These are phyloP conservation scores for Saimiri boliviensis DNA, from an alignment of 2,113 vertebrate genomes.

Conservation along the genomic window DNA sequence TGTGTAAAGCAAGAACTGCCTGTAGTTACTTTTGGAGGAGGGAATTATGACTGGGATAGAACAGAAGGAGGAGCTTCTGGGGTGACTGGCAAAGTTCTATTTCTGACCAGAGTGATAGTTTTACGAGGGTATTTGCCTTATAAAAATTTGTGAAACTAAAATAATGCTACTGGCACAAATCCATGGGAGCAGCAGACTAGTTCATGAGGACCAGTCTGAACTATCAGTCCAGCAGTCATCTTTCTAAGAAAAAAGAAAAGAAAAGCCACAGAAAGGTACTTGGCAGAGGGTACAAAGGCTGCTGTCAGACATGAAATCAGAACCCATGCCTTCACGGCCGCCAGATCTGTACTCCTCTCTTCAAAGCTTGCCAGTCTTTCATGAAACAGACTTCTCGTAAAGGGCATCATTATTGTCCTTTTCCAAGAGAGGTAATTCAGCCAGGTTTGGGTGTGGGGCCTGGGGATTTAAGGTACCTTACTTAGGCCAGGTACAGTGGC, in stretches of 20 bases:
- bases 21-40: not conserved
- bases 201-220: not conserved
- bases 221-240: not conserved
- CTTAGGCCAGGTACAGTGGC: not conserved
- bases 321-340: not conserved
- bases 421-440: constrained; percentile 42
- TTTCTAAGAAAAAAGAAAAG: constrained; percentile 18
- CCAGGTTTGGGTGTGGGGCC: not conserved
- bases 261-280: not conserved
- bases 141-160: constrained; percentile 13
- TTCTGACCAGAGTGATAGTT: not conserved
- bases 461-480: not conserved
- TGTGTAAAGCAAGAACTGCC: not conserved
- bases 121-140: not conserved
- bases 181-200: not conserved
- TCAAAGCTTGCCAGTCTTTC: constrained; percentile 41
- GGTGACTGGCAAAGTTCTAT: not conserved
- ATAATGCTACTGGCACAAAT: constrained; percentile 21
- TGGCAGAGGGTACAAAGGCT: constrained; percentile 74
- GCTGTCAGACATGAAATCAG: constrained; percentile 66
- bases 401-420: constrained; percentile 27
- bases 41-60: not conserved
- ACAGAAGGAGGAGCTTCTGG: not conserved
- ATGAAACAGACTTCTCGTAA: not conserved
- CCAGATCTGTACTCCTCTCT: constrained; percentile 13